phyloP scores from a whole-genome alignment of 1,140 invertebrate species.

The Sarcophaga peregrina region DNA sequence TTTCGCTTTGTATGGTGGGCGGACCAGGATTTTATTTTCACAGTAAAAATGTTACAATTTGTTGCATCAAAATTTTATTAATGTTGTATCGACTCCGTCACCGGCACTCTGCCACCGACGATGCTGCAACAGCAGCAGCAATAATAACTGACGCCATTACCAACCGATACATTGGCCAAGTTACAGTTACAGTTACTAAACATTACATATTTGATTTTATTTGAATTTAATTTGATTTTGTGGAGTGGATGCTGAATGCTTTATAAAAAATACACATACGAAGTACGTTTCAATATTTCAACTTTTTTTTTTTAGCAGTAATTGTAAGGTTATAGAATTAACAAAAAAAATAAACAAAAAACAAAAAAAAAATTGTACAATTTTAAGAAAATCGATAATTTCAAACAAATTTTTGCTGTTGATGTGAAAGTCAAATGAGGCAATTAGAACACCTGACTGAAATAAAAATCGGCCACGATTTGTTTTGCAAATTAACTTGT shows the following conservation, averaged over 20 bases:
- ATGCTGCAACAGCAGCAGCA: not conserved
- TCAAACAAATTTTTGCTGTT: not conserved
- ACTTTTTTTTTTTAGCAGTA: too few species aligned
- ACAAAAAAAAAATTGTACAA: too few species aligned
- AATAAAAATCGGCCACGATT: too few species aligned
- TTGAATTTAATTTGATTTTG: not conserved
- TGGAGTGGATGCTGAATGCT: too few species aligned
- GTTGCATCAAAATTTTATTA: conserved; percentile 11
- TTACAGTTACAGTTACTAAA: too few species aligned
- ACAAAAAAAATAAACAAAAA: too few species aligned
- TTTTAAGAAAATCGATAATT: too few species aligned
- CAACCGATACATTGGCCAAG: not conserved
- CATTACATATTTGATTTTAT: not conserved
- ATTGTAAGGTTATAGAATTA: too few species aligned
- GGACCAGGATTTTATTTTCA: not conserved
- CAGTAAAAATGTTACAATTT: conserved; percentile 23
- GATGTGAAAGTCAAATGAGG: not conserved
- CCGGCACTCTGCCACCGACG: not conserved
- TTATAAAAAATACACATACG: too few species aligned
- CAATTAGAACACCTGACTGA: not conserved
- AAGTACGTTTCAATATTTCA: too few species aligned
- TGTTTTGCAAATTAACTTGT: too few species aligned
- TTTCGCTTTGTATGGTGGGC: not conserved
- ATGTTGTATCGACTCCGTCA: conserved; percentile 15
- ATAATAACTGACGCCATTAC: not conserved